Conservation (phyloP, 2,797 vertebrate species). For the Saxicola maurus region DNA sequence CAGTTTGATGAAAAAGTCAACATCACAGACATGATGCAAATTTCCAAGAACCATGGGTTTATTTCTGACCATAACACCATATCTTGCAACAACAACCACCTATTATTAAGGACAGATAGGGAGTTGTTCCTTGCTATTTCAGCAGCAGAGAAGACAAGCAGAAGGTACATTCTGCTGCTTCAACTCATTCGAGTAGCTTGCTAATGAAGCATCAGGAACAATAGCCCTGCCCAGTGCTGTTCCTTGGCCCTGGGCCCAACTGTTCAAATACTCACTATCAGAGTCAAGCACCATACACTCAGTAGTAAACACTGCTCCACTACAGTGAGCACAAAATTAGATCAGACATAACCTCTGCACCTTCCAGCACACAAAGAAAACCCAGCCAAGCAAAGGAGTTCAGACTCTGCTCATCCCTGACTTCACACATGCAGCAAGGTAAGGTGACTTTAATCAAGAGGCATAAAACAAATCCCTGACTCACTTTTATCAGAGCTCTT, state of each 20-base stretch:
- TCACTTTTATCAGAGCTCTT: background rate
- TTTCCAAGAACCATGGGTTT: background rate
- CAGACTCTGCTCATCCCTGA: background rate
- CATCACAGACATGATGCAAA: background rate
- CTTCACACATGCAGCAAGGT: background rate
- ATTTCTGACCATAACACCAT: background rate
- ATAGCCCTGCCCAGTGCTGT: fast-evolving
- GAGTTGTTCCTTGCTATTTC: background rate
- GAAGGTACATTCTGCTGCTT: background rate
- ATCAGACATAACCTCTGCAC: background rate
- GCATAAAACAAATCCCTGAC: background rate
- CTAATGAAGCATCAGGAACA: background rate
- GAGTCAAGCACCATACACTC: fast-evolving
- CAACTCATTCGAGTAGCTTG: background rate
- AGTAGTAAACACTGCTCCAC: background rate
- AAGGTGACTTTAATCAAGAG: background rate
- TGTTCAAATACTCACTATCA: background rate
- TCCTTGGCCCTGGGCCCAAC: background rate
- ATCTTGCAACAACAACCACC: background rate
- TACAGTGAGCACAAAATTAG: background rate
- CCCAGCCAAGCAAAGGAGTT: background rate
- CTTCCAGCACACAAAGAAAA: background rate
- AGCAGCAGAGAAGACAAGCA: background rate
- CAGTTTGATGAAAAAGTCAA: background rate
- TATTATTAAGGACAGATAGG: background rate